phyloP scores from a whole-genome alignment of 2,113 vertebrate genomes.

The Asarcornis scutulata region DNA sequence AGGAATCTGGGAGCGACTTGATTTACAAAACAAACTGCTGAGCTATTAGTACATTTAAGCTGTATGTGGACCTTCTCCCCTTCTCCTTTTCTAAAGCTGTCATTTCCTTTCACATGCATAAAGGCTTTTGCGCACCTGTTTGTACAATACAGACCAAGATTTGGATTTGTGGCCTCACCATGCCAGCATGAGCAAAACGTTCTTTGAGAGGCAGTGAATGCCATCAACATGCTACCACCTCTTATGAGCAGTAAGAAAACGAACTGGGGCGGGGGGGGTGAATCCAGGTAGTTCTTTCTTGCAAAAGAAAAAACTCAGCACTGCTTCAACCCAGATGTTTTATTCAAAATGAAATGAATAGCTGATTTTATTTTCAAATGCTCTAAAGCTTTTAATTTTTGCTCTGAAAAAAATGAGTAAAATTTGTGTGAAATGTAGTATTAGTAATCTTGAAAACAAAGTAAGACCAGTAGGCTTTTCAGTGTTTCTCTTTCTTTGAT shows the following conservation, averaged over 20 bases:
- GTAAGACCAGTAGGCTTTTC: background rate
- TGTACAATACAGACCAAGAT: background rate
- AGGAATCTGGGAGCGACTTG: background rate
- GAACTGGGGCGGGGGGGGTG: background rate
- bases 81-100: background rate
- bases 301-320: background rate
- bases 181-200: background rate
- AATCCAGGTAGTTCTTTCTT: background rate
- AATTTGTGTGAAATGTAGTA: background rate
- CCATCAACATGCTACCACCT: background rate
- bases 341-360: background rate
- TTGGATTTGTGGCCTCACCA: background rate
- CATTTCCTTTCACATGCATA: background rate
- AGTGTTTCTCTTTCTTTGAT: background rate
- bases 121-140: background rate
- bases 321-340: background rate
- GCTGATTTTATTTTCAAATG: background rate
- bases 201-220: background rate
- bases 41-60: background rate
- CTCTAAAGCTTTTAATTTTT: background rate
- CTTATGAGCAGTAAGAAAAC: background rate
- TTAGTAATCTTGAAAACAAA: conserved; percentile 10
- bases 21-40: background rate
- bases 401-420: background rate
- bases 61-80: background rate